Evolutionary conservation across 2,888 invertebrate species (phyloP), one percentile per base, ranked within the genome.

Genomic region (Drosophila borealis): DNA sequence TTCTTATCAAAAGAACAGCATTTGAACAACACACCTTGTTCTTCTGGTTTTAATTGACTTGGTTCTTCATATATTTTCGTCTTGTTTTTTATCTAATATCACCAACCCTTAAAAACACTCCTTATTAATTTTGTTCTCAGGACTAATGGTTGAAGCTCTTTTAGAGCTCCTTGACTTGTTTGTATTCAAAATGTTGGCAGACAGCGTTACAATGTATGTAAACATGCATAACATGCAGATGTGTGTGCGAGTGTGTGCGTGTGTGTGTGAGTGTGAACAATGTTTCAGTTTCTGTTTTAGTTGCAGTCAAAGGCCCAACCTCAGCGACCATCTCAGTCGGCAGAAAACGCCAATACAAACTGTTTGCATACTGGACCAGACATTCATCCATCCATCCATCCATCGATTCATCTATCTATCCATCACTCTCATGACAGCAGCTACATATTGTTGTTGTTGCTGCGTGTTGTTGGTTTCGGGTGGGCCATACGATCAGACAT

Each of bases 401-500:
- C 45, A 55, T 45, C 44, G 37, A 36, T 37, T 37, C 37, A 50
- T 37, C 42, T 19, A 61, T 61, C 71, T 70, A 80, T 84, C 80
- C 72, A 74, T 77, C 83, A 82, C 69, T 70, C 65, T 65, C 55
- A 50, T 62, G 77, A 63, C 76, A 75, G 67, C 59, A 59, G 45
- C 53, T 46, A 57, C 19, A 55, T 33, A 41, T 61, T 67, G 21
- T 51, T 67, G 29, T 8, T 53, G 39, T 3, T 42, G 13, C 5
- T 54, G 53, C 21, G 14, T 57, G 41, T 53, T 56, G 36, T 55
- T 55, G 66, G 42, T 37, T 67, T 57, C 21, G 56, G 55, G 17
- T 60, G 73, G 48, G 53, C 60, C 55, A 69, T 69, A 70, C 74
- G 83, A 88, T 83, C 82, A 74, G 79, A 80, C 81, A 78, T 54